These are phyloP conservation scores for Clepsis dumicolana DNA, from an alignment of 2,888 invertebrate genomes.

Conservation along the genomic window DNA sequence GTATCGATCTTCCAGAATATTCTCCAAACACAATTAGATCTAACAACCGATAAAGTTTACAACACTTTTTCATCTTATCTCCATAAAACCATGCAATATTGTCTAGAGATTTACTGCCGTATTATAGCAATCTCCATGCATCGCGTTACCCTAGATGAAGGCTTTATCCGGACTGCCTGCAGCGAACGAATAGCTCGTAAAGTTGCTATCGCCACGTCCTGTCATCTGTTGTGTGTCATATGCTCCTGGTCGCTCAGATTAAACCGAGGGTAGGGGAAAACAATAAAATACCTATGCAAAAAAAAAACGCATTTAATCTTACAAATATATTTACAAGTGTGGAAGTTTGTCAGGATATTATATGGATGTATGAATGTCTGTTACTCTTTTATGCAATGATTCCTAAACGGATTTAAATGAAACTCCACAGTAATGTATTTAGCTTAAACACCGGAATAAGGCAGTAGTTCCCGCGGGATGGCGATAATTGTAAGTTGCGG, in stretches of 20 bases:
- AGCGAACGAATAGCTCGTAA: conserved; percentile 19
- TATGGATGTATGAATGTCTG: too few species aligned
- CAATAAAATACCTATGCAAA: too few species aligned
- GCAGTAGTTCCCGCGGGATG: too few species aligned
- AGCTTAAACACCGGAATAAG: too few species aligned
- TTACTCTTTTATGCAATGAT: too few species aligned
- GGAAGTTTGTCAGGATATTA: too few species aligned
- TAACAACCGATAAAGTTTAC: background rate
- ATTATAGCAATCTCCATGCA: conserved; percentile 21
- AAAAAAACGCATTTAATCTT: too few species aligned
- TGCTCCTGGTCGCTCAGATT: background rate
- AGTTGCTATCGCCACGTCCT: conserved; percentile 6
- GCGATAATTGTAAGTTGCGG: too few species aligned
- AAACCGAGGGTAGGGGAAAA: background rate
- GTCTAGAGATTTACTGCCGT: conserved; percentile 9
- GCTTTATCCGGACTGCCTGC: conserved; percentile 17
- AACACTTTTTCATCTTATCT: background rate
- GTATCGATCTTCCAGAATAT: too few species aligned
- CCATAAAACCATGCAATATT: conserved; percentile 4
- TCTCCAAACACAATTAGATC: background rate
- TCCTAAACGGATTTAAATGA: too few species aligned
- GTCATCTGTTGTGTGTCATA: conserved; percentile 8
- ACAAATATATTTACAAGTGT: too few species aligned
- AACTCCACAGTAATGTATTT: too few species aligned
- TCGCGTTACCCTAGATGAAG: conserved; percentile 20